Percentiles rank a stretch among this genome's conserved stretches.
phyloP scores from a whole-genome alignment of 1,140 invertebrate species.

The Plectus sambesii region DNA sequence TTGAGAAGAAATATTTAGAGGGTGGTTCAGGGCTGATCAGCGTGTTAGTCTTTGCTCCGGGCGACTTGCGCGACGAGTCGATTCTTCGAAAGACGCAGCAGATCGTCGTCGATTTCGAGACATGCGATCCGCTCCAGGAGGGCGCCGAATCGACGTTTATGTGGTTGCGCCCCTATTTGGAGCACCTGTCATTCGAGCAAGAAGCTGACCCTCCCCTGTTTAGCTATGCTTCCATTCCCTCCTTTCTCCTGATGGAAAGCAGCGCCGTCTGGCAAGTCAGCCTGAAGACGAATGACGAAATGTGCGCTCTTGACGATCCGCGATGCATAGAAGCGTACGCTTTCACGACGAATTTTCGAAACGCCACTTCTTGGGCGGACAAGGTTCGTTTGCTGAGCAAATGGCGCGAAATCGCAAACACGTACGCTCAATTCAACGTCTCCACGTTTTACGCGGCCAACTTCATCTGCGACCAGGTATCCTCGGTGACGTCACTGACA shows the following conservation, averaged over 20 bases:
- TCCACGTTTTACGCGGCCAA: slow-evolving; percentile 19
- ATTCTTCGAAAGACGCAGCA: no score
- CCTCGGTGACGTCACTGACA: no score
- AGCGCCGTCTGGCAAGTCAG: slow-evolving; percentile 15
- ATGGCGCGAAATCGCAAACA: slow-evolving; percentile 20
- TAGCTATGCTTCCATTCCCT: slow-evolving; percentile 17
- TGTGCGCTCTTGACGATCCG: slow-evolving; percentile 13
- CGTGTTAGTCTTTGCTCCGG: no score
- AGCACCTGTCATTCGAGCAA: no score
- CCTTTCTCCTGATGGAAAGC: slow-evolving; percentile 10
- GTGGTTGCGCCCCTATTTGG: slow-evolving; percentile 20
- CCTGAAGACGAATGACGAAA: slow-evolving; percentile 7
- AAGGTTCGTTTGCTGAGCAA: slow-evolving; percentile 22
- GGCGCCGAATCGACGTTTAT: slow-evolving; percentile 22
- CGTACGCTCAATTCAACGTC: slow-evolving; percentile 17
- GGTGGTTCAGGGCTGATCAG: no score
- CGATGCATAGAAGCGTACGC: slow-evolving; percentile 17
- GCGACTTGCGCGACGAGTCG: no score
- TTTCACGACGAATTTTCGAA: slow-evolving; percentile 27
- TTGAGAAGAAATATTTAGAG: no score
- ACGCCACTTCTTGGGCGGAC: slow-evolving; percentile 19
- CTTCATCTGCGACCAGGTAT: no score
- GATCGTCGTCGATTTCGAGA: no score
- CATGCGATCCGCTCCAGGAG: no score
- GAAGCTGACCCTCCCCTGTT: slow-evolving; percentile 12